A percentile compares a stretch with the other conserved stretches of the same genome.
phyloP scores from a whole-genome alignment of 2,113 vertebrate species.

The Chlamydotis undulata region DNA sequence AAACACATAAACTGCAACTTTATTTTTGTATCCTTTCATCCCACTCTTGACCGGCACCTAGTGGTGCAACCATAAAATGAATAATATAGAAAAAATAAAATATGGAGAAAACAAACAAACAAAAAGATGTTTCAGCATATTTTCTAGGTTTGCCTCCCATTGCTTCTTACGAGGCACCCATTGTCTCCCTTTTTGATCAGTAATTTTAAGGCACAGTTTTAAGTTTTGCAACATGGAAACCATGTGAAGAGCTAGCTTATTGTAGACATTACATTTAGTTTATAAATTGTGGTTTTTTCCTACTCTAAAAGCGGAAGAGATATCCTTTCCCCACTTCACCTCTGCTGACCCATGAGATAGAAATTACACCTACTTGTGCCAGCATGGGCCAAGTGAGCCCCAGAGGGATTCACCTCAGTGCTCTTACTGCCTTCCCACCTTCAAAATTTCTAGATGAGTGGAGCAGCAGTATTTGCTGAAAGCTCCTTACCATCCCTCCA shows the following conservation, averaged over 20 bases:
- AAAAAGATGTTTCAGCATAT: background rate
- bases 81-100: background rate
- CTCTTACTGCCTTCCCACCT: background rate
- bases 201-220: background rate
- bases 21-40: conserved; percentile 3
- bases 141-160: background rate
- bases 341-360: background rate
- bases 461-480: background rate
- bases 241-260: background rate
- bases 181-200: background rate
- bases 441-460: background rate
- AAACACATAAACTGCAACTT: background rate
- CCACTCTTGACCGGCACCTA: background rate
- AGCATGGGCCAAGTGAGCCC: background rate
- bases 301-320: background rate
- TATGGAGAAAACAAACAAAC: background rate
- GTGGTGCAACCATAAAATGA: background rate
- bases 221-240: background rate
- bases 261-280: background rate
- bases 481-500: background rate
- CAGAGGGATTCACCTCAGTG: background rate
- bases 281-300: background rate
- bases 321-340: background rate
- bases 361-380: background rate
- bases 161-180: background rate